Percentiles rank a stretch among this genome's conserved stretches.
Evolutionary conservation across 2,797 vertebrate genomes (phyloP).

Genomic region (Nasua narica): DNA sequence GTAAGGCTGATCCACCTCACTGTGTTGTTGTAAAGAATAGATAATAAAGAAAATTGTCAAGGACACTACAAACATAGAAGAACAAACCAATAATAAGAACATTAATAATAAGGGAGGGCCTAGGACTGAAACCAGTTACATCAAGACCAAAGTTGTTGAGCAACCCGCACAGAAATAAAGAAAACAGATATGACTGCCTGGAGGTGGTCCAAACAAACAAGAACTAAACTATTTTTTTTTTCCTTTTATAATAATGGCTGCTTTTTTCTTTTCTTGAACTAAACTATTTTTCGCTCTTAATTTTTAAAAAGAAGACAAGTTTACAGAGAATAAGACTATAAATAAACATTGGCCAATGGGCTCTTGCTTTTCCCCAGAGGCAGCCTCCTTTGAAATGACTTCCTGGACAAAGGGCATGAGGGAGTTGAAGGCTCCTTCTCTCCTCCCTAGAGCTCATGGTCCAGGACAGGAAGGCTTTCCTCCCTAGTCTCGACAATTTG

Average conservation of each 20-base stretch:
- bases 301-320: constrained; percentile 65
- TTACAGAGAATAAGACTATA: constrained; percentile 59
- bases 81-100: constrained; percentile 65
- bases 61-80: constrained; percentile 57
- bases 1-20: constrained; percentile 48
- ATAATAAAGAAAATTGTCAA: constrained; percentile 65
- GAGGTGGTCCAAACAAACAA: constrained; percentile 65
- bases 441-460: constrained; percentile 38
- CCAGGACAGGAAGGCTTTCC: not conserved
- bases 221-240: constrained; percentile 63
- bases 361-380: constrained; percentile 45
- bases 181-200: constrained; percentile 63
- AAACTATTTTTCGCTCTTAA: constrained; percentile 66
- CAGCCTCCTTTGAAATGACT: constrained; percentile 57
- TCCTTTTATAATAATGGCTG: too few relatives aligned
- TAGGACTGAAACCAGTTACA: constrained; percentile 66
- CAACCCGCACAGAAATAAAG: constrained; percentile 66
- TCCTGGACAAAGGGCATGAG: constrained; percentile 29
- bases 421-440: constrained; percentile 38
- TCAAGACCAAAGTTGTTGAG: constrained; percentile 69
- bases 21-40: constrained; percentile 48
- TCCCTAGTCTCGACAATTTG: not conserved
- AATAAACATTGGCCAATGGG: constrained; percentile 64
- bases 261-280: too few relatives aligned
- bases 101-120: constrained; percentile 72